Evolutionary conservation across 1,140 invertebrate species (phyloP), one percentile per base, ranked within the genome.

Genomic region (Macrobrachium nipponense): DNA sequence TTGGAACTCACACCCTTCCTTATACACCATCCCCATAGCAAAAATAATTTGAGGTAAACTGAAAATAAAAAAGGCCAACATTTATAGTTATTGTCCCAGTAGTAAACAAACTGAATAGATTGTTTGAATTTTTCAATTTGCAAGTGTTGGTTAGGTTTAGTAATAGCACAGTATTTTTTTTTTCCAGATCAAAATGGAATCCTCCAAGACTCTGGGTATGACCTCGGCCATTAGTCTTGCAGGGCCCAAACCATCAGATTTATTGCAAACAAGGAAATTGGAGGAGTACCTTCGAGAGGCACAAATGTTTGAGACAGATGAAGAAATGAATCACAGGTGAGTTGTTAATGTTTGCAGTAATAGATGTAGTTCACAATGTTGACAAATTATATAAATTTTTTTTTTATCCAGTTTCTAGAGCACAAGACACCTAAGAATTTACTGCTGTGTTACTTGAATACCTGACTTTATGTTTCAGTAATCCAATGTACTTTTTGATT

Each of bases 171-270:
- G 27, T 36, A 36, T 36, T 36, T 36, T 51, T 12, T 51, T 10
- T 51, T 51, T 51, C 5, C 51, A 51, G 51, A 51, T 51, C 51
- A 51, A 86, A 80, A 86, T 86, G 84, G 88, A 89, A 27, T 58
- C 86, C 72, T 82, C 61, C 72, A 86, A 88, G 73, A 90, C 89
- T 62, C 87, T 90, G 72, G 97, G 97, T 64, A 97, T 99, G 94
- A 98, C 97, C 8, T 97, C 97, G 58, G 97, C 98, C 70, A 98
- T 99, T 86, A 98, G 96, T 89, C 92, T 95, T 89, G 96, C 97
- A 89, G 93, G 93, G 77, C 98, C 98, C 20, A 97, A 97, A 91
- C 94, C 95, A 2, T 93, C 95, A 89, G 98, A 99, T 92, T 90
- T 96, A 80, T 93, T 95, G 89, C 94, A 95, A 88, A 97, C 97